These are phyloP conservation scores for Synergus itoensis DNA, from an alignment of 2,888 invertebrate species.

Conservation along the genomic window DNA sequence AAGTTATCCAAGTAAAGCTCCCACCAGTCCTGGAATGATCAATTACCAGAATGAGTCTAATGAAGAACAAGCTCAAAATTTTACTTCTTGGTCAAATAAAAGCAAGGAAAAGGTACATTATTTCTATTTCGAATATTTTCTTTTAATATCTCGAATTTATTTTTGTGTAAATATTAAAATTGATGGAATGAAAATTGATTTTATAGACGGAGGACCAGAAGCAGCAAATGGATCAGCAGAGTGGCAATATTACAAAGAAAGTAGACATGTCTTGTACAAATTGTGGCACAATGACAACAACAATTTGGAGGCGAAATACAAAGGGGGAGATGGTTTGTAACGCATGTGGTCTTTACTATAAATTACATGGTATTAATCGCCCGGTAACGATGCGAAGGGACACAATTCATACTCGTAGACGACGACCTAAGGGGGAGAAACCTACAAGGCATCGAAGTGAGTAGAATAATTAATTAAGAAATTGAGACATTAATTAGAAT, in stretches of 20 bases:
- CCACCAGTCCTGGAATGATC: constrained; percentile 73
- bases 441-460: constrained; percentile 75
- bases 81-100: constrained; percentile 74
- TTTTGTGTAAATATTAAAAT: neutral
- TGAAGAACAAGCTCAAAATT: constrained; percentile 75
- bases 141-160: neutral
- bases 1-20: constrained; percentile 87
- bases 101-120: constrained; percentile 65
- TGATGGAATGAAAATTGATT: neutral
- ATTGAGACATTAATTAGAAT: neutral
- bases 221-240: constrained; percentile 71
- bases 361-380: constrained; percentile 95
- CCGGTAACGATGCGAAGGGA: constrained; percentile 97
- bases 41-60: constrained; percentile 72
- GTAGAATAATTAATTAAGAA: constrained; percentile 42
- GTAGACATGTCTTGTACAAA: constrained; percentile 96
- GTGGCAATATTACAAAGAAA: constrained; percentile 71
- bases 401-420: constrained; percentile 95
- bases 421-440: constrained; percentile 88
- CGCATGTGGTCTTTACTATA: constrained; percentile 98
- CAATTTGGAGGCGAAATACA: constrained; percentile 97
- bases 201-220: constrained; percentile 69
- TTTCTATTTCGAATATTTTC: constrained; percentile 3
- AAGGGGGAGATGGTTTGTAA: constrained; percentile 99
- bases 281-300: constrained; percentile 98